A percentile compares a stretch with the other conserved stretches of the same genome.
Conservation (phyloP, 2,113 vertebrate genomes). For the Perca flavescens region DNA sequence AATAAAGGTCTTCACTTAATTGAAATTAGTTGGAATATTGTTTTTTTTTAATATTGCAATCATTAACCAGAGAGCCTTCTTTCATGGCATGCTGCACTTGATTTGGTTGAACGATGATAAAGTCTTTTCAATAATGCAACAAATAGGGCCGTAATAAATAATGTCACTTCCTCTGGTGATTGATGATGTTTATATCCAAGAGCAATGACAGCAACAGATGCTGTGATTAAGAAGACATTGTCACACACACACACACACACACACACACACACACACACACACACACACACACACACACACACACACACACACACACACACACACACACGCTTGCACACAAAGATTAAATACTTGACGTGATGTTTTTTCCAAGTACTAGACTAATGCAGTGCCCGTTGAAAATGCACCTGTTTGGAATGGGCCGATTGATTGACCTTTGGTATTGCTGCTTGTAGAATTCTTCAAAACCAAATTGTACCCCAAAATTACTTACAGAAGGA, state of each 20-base stretch:
- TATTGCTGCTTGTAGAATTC: no score
- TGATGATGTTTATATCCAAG: conserved; percentile 73
- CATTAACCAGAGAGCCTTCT: conserved; percentile 19
- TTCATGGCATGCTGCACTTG: neutral
- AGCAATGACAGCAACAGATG: conserved; percentile 67
- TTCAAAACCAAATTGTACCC: no score
- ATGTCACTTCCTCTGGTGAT: conserved; percentile 61
- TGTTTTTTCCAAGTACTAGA: neutral
- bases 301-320: neutral
- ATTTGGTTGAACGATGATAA: conserved; percentile 14
- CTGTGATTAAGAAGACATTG: conserved; percentile 55
- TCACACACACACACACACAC: conserved; percentile 1
- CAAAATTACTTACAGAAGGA: no score
- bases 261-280: neutral
- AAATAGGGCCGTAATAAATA: conserved; percentile 47
- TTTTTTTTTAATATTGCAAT: neutral
- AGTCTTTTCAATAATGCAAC: conserved; percentile 51
- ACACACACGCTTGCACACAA: neutral
- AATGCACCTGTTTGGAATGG: no score
- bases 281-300: neutral
- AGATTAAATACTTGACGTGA: neutral
- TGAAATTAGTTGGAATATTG: conserved; percentile 45
- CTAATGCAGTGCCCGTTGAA: no score
- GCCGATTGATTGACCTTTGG: no score
- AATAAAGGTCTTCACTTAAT: conserved; percentile 37